Base-by-base conservation (phyloP, 2,888 invertebrate species). In the Epinotia brunnichana region DNA sequence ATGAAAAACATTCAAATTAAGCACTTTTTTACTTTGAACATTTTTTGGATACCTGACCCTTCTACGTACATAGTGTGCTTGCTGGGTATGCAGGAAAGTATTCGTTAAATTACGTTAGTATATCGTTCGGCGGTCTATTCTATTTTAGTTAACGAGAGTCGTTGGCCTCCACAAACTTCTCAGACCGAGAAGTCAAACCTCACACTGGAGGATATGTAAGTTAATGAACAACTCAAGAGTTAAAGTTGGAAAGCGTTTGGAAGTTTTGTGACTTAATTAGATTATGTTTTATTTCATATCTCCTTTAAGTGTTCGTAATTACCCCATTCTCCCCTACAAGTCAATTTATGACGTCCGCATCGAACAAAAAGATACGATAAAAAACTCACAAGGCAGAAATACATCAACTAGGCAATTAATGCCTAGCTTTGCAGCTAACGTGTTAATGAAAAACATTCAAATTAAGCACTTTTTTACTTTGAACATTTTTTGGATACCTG, bases 1-100 rank as follows among this genome's bases (percentile, higher is more conserved):
- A 69, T 69, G 53, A 53, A 60, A 60, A 60, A 60, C 41, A 60
- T 60, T 60, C 51, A 69, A 53, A 41, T 69, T 53, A 61, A 53
- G 53, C 17, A 53, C 41, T 67, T 67, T n/a, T 35, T 24, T 60
- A 15, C 59, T 51, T 51, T n/a, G 54, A 10, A 66, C 41, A 56
- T 41, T 56, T 41, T 66, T 7, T 7, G 11, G 39, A 35, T 35
- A 53, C 53, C 51, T 57, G 35, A 10, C 13, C 3, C 17, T 56
- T 17, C 10, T 19, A 10, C 53, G 53, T 29, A 29, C 0, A 7
- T 24, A 24, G 3, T 2, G 3, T 56, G 13, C 29, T 3, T 54
- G 10, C 2, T 54, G 9, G 21, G 10, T 19, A 5, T 17, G 53
- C 29, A 10, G 9, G 53, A 2, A 11, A 39, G 11, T 39, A 39